Base-by-base conservation (phyloP, 2,113 vertebrate genomes). In the Zeus faber region DNA sequence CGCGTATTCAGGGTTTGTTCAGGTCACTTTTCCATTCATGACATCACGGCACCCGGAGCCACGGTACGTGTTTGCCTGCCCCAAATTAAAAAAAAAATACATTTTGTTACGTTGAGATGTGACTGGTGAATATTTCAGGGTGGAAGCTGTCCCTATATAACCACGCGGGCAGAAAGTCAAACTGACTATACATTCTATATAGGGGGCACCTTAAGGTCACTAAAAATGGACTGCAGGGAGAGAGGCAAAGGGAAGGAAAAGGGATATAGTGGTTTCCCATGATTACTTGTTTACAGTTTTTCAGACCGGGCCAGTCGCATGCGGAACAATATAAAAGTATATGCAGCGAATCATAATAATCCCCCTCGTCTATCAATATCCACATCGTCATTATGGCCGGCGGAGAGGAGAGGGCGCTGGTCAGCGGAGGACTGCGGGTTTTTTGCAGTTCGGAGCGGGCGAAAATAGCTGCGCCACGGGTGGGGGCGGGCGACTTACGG, bases 391-490 rank as follows among this genome's bases (percentile, higher is more conserved):
- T 81, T 78, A 84, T 85, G 74, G 76, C 57, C 70, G 54, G 70
- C 62, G 46, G 56, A 65, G 79, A 72, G 72, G 62, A 75, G 81
- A 79, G 73, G 80, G 76, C 29, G 67, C 77, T 80, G 85, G 72
- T 87, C 80, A 79, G 71, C 47, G 26, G 81, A 84, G 83, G 77
- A 83, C 82, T 85, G 76, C 87, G 85, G 85, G 75, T 75, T 84
- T 75, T 84, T 85, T 85, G 80, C 72, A 79, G 83, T 85, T 82
- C 82, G 54, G 72, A 83, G 77, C 49, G 4, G 58, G 74, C 78
- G 70, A 88, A 87, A 89, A 88, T 87, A 87, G 81, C 76, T 41
- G 8, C 23, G 47, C 65, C 65, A 16, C 68, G 51, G 66, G 70
- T 72, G 64, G 67, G n/a, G 58, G 65, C 64, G 66, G 78, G 73